These are phyloP conservation scores for Apus apus DNA, from an alignment of 2,113 vertebrate genomes.

Conservation along the genomic window DNA sequence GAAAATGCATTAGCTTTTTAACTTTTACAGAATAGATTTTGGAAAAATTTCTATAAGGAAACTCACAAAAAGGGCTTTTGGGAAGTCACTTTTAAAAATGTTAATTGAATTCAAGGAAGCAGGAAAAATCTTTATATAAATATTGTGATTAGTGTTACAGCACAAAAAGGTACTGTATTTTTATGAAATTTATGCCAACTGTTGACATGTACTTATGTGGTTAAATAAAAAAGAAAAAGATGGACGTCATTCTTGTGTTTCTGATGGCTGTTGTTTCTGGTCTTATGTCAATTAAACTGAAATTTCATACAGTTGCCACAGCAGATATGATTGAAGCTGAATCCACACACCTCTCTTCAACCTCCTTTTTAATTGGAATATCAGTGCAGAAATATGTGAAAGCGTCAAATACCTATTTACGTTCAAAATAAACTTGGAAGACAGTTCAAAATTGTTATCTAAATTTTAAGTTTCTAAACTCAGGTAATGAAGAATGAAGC, in stretches of 20 bases:
- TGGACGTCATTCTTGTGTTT: slow-evolving; percentile 6
- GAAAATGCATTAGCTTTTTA: slow-evolving; percentile 50
- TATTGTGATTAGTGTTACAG: slow-evolving; percentile 54
- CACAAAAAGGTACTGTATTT: slow-evolving; percentile 76
- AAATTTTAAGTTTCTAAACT: background rate
- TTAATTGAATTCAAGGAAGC: slow-evolving; percentile 29
- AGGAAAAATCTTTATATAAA: slow-evolving; percentile 46
- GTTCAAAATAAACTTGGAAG: background rate
- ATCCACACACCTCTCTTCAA: background rate
- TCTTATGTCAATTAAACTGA: background rate
- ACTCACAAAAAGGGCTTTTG: slow-evolving; percentile 29
- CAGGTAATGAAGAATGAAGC: background rate
- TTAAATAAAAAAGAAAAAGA: slow-evolving; percentile 76
- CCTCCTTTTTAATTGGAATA: background rate
- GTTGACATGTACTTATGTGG: slow-evolving; percentile 76
- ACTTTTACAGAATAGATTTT: slow-evolving; percentile 61
- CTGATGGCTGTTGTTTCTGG: background rate
- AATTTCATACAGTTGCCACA: background rate
- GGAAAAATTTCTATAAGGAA: slow-evolving; percentile 55
- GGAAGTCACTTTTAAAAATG: slow-evolving; percentile 43
- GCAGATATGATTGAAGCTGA: background rate
- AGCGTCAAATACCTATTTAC: background rate
- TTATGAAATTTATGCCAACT: slow-evolving; percentile 79
- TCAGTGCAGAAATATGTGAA: background rate
- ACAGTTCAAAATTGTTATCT: background rate